These are phyloP conservation scores for Mycalesis mineus DNA, from an alignment of 2,888 invertebrate genomes.

Conservation along the genomic window DNA sequence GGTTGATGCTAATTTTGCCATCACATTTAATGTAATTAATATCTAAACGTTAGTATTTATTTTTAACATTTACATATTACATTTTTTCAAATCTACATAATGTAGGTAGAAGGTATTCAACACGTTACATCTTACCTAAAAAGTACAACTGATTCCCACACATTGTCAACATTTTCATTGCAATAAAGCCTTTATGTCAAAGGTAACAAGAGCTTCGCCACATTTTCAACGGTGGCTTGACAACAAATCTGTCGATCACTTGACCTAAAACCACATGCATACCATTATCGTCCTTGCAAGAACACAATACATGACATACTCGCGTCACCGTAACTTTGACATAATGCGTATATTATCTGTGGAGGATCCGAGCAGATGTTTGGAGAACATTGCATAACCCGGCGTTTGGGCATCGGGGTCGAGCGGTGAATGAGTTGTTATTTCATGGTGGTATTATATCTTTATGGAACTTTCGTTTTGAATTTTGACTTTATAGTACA, in stretches of 20 bases:
- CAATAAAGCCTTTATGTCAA: background rate
- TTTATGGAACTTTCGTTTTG: slow-evolving; percentile 1
- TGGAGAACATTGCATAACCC: slow-evolving; percentile 30
- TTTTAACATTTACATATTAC: too few species aligned
- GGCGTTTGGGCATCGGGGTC: slow-evolving; percentile 37
- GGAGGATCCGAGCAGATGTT: slow-evolving; percentile 26
- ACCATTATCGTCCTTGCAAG: slow-evolving; percentile 18
- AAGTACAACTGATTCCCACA: background rate
- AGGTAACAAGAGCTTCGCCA: background rate
- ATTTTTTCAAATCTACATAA: too few species aligned
- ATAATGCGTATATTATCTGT: slow-evolving; percentile 9
- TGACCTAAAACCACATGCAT: slow-evolving; percentile 11
- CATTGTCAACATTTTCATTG: background rate
- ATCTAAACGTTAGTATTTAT: too few species aligned
- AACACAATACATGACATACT: slow-evolving; percentile 15
- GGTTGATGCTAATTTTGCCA: too few species aligned
- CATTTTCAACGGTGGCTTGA: background rate
- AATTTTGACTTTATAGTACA: background rate
- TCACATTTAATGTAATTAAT: too few species aligned
- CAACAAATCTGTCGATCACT: background rate
- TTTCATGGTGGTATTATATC: slow-evolving; percentile 1
- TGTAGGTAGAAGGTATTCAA: too few species aligned
- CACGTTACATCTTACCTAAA: background rate
- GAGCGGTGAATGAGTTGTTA: slow-evolving; percentile 18
- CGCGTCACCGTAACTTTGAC: slow-evolving; percentile 6